Evolutionary conservation across 2,113 vertebrate species (phyloP).

Genomic region (Balaenoptera acutorostrata): DNA sequence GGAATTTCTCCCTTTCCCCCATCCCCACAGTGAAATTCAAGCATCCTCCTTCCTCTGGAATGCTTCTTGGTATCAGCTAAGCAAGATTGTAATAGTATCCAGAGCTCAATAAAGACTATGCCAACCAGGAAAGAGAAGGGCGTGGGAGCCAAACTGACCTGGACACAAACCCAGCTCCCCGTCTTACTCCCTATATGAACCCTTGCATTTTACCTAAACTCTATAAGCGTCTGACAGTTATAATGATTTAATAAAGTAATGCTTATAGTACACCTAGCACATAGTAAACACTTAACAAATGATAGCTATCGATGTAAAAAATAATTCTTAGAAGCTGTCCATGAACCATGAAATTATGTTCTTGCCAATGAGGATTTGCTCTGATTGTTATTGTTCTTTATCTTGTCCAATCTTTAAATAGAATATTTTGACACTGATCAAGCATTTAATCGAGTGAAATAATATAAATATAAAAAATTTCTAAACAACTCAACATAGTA

Average conservation of each 20-base stretch:
- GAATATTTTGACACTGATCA: background rate
- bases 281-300: background rate
- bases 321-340: background rate
- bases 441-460: background rate
- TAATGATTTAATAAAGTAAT: background rate
- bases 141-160: background rate
- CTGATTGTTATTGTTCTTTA: background rate
- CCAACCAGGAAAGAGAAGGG: background rate
- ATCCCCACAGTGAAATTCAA: background rate
- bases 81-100: background rate
- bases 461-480: background rate
- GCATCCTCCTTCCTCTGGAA: background rate
- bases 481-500: background rate
- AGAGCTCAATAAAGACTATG: background rate
- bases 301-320: background rate
- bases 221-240: background rate
- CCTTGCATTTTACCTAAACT: background rate
- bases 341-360: background rate
- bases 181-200: background rate
- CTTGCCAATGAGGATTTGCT: background rate
- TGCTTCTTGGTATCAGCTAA: background rate
- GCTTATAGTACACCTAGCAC: background rate
- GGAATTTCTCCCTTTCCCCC: background rate
- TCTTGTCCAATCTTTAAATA: background rate
- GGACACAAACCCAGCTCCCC: background rate